phyloP scores from a whole-genome alignment of 53 echinoderm and acorn worm genomes.

The Stichopus horrens region DNA sequence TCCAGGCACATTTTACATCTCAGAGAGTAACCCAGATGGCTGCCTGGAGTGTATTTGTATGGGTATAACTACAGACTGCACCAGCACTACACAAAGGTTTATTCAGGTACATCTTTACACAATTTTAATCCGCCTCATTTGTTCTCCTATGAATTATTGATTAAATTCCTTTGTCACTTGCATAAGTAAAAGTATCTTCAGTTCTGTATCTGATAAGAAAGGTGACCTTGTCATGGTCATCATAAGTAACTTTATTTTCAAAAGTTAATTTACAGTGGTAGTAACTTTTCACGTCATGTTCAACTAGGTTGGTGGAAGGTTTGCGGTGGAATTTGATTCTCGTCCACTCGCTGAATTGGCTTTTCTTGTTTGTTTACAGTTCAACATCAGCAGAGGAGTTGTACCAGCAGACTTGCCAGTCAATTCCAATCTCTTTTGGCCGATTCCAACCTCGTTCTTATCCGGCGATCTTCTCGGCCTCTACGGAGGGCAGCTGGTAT shows the following conservation, averaged over 20 bases:
- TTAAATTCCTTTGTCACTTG: too few species aligned
- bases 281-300: too few species aligned
- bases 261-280: too few species aligned
- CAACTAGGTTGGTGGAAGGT: too few species aligned
- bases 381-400: constrained; percentile 23
- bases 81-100: constrained; percentile 55
- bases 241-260: too few species aligned
- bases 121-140: too few species aligned
- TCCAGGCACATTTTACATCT: constrained; percentile 73
- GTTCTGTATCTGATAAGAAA: too few species aligned
- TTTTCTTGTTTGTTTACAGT: background rate
- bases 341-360: too few species aligned
- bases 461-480: constrained; percentile 67
- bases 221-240: too few species aligned
- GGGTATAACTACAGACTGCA: constrained; percentile 81
- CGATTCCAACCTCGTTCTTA: constrained; percentile 46
- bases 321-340: too few species aligned
- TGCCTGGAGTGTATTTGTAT: constrained; percentile 93
- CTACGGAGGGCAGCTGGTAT: constrained; percentile 64
- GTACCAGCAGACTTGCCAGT: constrained; percentile 49
- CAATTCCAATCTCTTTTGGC: constrained; percentile 58
- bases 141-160: too few species aligned
- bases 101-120: constrained; percentile 59
- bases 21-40: constrained; percentile 57
- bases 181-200: too few species aligned